Base-by-base conservation (phyloP, 1,140 invertebrate species). In the Carposina sasakii region DNA sequence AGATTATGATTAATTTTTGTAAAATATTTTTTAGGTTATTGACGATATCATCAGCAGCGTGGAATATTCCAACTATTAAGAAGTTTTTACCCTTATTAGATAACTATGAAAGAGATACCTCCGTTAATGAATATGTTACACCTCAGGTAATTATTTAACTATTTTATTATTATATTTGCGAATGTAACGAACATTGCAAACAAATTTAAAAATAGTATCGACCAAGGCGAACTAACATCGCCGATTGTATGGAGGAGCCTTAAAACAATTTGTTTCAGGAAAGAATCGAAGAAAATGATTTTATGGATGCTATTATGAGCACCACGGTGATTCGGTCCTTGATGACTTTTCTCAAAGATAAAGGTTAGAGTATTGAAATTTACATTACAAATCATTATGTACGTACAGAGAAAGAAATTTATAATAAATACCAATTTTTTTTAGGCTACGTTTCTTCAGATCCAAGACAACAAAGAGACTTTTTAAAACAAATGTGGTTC, bases 401-500 rank as follows among this genome's bases (percentile, higher is more conserved):
- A 33, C 15, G 24, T 28, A 28, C 6, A 28, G 24, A 28, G 6
- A 33, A 33, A 33, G 4, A 33, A 33, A 33, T 60, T 37, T 36
- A 22, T 31, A 47, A 40, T 20, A 49, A 9, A 24, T 50, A 17
- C 46, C 52, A 45, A 49, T 49, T 34, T 24, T 36, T 39, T 52
- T 42, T 45, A 87, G 86, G 83, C 26, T 73, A 87, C 54, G 84
- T 91, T 1, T 76, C 87, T 9, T 86, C 86, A 26, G 90, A 91
- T 73, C 88, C 88, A 1, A 88, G 85, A 57, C 87, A 89, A 48
- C 93, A 95, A 66, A 90, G 90, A 51, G 90, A 94, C 62, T 87
- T 90, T 2, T 73, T 96, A 12, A 89, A 92, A 60, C 87, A 89
- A 52, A 84, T 96, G 40, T 95, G 93, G 93, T 95, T 95, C 67